Evolutionary conservation across 2,888 invertebrate genomes (phyloP), one percentile per base, ranked within the genome.

Genomic region (Drosophila melanocephala): DNA sequence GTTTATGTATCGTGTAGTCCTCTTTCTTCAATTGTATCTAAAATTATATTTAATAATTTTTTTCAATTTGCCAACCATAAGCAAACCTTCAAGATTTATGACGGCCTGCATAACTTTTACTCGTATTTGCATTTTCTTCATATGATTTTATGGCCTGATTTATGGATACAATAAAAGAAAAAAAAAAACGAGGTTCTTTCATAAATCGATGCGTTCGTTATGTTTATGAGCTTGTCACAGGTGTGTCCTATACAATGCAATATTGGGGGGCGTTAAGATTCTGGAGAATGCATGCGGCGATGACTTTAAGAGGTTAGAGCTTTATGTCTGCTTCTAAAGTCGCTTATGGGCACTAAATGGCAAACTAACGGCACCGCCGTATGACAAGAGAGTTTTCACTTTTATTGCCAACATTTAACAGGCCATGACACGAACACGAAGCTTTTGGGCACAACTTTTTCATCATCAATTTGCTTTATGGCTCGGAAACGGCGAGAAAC

Each of bases 321-420:
- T 79, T 72, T 71, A 76, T 68, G 61, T 55, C 53, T 51, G 61
- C 59, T 42, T 44, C 64, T n/a, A 64, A 10, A 14, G n/a, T 33
- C 33, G 57, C 70, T 77, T 47, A 65, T 60, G 30, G 47, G 57
- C 60, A 35, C 65, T 75, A 72, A 77, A 73, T 72, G 83, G 78
- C 75, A 73, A 87, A 85, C 87, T 83, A 83, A 83, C 85, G 72
- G 81, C 52, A 74, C 74, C 66, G 67, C 87, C 75, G 69, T 75
- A 81, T 88, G 86, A 85, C 86, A 86, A 62, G 83, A 79, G 83
- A 79, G 81, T 90, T 91, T 89, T 89, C 89, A 91, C 89, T 91
- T 89, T 89, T 91, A 89, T 91, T 81, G 79, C 81, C 79, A 81
- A 67, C 91, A 89, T 89, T 91, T 89, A 87, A 91, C 91, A 87